Evolutionary conservation across 2,888 invertebrate genomes (phyloP), one percentile per base, ranked within the genome.

Genomic region (Melipona beecheii): DNA sequence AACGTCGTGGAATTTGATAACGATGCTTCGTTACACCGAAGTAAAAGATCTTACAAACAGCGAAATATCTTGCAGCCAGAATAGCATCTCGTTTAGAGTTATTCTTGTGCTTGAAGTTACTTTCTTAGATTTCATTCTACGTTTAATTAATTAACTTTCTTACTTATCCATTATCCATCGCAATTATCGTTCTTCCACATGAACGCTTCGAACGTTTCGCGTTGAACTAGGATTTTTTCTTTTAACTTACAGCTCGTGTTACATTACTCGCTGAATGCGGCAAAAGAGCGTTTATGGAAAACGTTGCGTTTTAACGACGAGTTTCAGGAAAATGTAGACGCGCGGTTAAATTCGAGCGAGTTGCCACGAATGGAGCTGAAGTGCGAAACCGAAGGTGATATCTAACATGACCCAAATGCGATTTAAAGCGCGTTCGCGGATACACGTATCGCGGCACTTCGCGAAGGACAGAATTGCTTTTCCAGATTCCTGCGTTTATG

Each of bases 381-480:
- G 65, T 54, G 43, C 74, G 54, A 75, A 75, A 75, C 54, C 74
- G 64, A 65, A 75, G 74, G 43, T 54, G 72, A 60, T 73, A 62
- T 60, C 58, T 60, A 58, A 36, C 31, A 43, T 64, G 74, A 75
- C 74, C 74, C 54, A 75, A 75, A 65, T 75, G 74, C 65, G 52
- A 66, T 75, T 75, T 75, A 65, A 65, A 52, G 54, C 54, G 54
- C 54, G 54, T 66, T 65, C 65, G 36, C 52, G 43, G 74, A 75
- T 65, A 43, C 43, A 43, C 24, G 27, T 65, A 27, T 54, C 65
- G n/a, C 65, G 56, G 74, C 15, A 49, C 27, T 27, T 60, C 60
- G 60, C 54, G 74, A 74, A 65, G 65, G 64, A n/a, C 65, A 52
- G 36, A 21, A 75, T 75, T 21, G 54, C 54, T 75, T 75, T 65